Evolutionary conservation across 2,888 invertebrate species (phyloP), one percentile per base, ranked within the genome.

Genomic region (Tenthredo livida): DNA sequence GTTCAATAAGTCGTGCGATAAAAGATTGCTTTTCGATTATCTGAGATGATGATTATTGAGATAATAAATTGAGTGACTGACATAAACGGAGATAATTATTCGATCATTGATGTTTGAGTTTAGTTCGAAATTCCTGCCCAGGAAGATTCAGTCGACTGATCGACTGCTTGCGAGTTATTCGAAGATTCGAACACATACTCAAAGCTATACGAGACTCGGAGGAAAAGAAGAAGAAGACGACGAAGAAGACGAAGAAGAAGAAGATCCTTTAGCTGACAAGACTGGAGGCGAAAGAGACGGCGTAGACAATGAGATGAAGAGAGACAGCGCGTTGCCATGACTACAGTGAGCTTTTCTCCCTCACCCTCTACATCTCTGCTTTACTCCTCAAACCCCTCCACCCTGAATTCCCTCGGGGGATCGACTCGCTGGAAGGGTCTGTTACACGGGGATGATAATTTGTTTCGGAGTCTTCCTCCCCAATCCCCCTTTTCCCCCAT

Each of bases 391-490:
- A 15, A 37, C 21, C 78, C 77, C 33, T 29, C 54, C n/a, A 9
- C 33, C 47, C 75, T 10, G 25, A 33, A 77, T 77, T 77, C 77
- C 77, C 77, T 33, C 77, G 77, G 77, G 77, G 77, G 77, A 77
- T 77, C 77, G 77, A 77, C 77, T 77, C 77, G 77, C 77, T 77
- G 54, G 50, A 77, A 77, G 77, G 77, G 77, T 77, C 77, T 77
- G 77, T 77, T 77, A 77, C 77, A 77, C 77, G 80, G 85, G 78
- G 85, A 85, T 85, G 85, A 85, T 85, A 85, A 85, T 85, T 85
- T 85, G 85, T 85, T 85, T 82, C 85, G 54, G 65, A 85, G 85
- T 80, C 78, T 50, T 80, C 75, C 61, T 33, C 72, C 70, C 67
- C 33, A 17, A 58, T 7, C 67, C 33, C 33, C 33, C 43, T 5